A percentile compares a stretch with the other conserved stretches of the same genome.
These are phyloP conservation scores for Macrobrachium rosenbergii DNA, from an alignment of 1,140 invertebrate genomes.

Conservation along the genomic window DNA sequence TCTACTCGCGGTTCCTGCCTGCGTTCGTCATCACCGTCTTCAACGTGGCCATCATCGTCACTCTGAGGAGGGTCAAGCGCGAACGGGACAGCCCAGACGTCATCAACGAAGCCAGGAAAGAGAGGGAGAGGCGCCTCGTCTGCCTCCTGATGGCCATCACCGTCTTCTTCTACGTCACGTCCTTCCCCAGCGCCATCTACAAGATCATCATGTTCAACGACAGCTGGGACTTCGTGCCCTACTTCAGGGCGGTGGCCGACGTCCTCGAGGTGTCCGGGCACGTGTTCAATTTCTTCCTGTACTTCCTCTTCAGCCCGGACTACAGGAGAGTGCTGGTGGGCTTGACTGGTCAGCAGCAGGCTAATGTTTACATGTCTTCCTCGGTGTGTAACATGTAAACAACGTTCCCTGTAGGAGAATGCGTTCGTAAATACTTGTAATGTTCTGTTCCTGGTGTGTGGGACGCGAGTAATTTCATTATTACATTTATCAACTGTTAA, in stretches of 20 bases:
- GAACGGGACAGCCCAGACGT: conserved; percentile 44
- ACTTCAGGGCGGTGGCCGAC: conserved; percentile 62
- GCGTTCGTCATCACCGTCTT: conserved; percentile 61
- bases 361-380: no score
- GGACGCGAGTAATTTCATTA: no score
- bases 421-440: no score
- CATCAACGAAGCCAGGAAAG: conserved; percentile 59
- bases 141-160: conserved; percentile 63
- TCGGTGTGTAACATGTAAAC: no score
- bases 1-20: conserved; percentile 64
- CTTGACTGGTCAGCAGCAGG: neutral
- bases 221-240: conserved; percentile 25
- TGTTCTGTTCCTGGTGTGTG: no score
- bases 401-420: no score
- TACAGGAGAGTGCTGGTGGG: conserved; percentile 59
- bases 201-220: conserved; percentile 60
- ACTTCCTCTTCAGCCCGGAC: conserved; percentile 65
- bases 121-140: conserved; percentile 60
- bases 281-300: conserved; percentile 66
- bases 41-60: conserved; percentile 64
- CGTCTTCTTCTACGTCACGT: conserved; percentile 64
- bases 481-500: no score
- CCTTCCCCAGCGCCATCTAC: conserved; percentile 65
- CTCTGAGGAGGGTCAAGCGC: conserved; percentile 51
- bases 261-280: conserved; percentile 65